These are phyloP conservation scores for Tribolium madens DNA, from an alignment of 1,140 invertebrate genomes.

Conservation along the genomic window DNA sequence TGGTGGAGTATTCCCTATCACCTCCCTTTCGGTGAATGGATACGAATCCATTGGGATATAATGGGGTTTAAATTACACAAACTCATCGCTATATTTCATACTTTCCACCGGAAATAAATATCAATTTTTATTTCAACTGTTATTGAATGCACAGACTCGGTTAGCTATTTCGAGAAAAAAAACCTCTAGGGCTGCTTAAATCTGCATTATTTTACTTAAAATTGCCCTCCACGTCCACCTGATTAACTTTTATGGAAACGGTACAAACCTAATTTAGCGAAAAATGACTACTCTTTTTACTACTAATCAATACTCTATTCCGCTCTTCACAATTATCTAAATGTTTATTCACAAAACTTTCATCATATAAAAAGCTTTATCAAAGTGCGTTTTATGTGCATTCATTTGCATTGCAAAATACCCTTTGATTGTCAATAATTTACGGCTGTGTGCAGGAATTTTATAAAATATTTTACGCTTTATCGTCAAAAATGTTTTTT, in stretches of 20 bases:
- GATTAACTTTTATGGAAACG: constrained; percentile 47
- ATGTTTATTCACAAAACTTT: constrained; percentile 14
- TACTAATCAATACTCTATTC: constrained; percentile 15
- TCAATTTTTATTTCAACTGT: constrained; percentile 50
- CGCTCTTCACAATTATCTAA: constrained; percentile 10
- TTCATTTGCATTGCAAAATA: constrained; percentile 25
- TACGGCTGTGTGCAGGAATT: constrained; percentile 1
- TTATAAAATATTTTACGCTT: background rate
- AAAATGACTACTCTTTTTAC: constrained; percentile 8
- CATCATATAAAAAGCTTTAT: constrained; percentile 1
- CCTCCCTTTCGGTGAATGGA: constrained; percentile 45
- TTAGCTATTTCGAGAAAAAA: constrained; percentile 44
- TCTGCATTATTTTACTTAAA: constrained; percentile 41
- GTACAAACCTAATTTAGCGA: constrained; percentile 33
- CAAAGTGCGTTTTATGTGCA: constrained; percentile 6
- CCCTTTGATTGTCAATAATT: constrained; percentile 26
- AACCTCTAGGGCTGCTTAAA: constrained; percentile 44
- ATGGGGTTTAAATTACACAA: constrained; percentile 49
- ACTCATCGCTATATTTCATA: constrained; percentile 51
- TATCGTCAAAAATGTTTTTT: background rate
- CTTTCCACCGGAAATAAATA: constrained; percentile 50
- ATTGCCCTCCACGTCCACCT: constrained; percentile 40
- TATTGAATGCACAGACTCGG: constrained; percentile 46
- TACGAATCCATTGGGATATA: constrained; percentile 46
- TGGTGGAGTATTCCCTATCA: constrained; percentile 43